Evolutionary conservation across 2,888 invertebrate genomes (phyloP), one percentile per base, ranked within the genome.

Genomic region (Mythimna albipuncta): DNA sequence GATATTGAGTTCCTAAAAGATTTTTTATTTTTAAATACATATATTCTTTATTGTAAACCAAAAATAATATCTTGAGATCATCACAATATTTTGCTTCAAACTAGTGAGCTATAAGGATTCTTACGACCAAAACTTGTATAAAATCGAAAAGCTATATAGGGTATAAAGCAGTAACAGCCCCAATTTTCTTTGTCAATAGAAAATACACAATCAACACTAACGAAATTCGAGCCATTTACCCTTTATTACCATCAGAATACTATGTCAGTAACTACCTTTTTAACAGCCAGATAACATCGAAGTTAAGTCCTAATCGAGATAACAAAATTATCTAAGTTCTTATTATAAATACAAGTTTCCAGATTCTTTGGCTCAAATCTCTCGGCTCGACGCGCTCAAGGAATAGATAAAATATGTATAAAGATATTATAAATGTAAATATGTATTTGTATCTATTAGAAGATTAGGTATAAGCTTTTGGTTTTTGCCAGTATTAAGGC

Each of bases 281-380:
- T 75, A 84, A 26, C 61, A 62, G 35, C 38, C 11, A 63, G 82
- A 86, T 84, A 79, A 79, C 52, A 86, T 86, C 73, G 16, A 19
- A 75, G 62, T 59, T 19, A 35, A 74, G 64, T 64, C 81, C 75
- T n/a, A 66, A 76, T 82, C 75, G 68, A 35, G 82, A 85, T 85
- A 74, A 72, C 86, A 57, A 63, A 79, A 75, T 86, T 84, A 79
- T 77, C 70, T 63, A 72, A 86, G 69, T 82, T 79, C 76, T 79
- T 73, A 82, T 76, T 79, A 72, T 78, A 77, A 77, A 84, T 75
- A 72, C 72, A 79, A 82, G 72, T 84, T 84, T 58, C 67, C 26
- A 70, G 68, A 72, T 79, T 77, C 69, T 73, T 69, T 13, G 21
- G 11, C 32, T 61, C n/a, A 64, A 81, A 68, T 62, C 69, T 64